Evolutionary conservation across 92 coral and sea anemone species (phyloP).

Genomic region (Parazoanthus darwini): DNA sequence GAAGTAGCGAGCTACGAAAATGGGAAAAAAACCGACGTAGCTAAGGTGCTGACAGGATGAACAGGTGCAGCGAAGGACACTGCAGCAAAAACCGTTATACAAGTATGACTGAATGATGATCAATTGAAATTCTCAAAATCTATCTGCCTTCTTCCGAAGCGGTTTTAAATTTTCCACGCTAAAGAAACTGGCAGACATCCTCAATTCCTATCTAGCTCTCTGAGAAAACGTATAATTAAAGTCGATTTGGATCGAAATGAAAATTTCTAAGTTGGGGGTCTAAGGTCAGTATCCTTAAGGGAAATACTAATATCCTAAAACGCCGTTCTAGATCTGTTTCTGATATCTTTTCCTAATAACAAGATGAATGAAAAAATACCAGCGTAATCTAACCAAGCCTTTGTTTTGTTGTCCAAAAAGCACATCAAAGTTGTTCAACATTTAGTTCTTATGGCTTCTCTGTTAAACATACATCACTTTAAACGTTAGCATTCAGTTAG

Average conservation of each 20-base stretch:
- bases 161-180: background rate
- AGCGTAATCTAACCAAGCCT: background rate
- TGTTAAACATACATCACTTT: conserved; percentile 24
- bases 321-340: conserved; percentile 23
- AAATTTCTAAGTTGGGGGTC: conserved; percentile 42
- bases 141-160: background rate
- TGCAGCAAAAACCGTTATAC: background rate
- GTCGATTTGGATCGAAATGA: conserved; percentile 14
- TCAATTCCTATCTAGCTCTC: background rate
- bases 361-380: conserved; percentile 8
- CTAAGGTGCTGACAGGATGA: background rate
- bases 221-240: conserved; percentile 24
- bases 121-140: background rate
- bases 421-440: background rate
- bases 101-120: background rate
- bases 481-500: conserved; percentile 1
- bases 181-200: conserved; percentile 5
- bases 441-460: conserved; percentile 16
- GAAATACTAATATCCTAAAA: background rate
- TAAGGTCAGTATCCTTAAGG: conserved; percentile 43
- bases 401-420: conserved; percentile 20
- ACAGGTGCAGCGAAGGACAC: conserved; percentile 15
- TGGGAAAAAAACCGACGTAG: background rate
- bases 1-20: background rate
- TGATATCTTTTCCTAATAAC: conserved; percentile 30